Conservation (phyloP, 2,888 invertebrate species). For the Cryptus armator region DNA sequence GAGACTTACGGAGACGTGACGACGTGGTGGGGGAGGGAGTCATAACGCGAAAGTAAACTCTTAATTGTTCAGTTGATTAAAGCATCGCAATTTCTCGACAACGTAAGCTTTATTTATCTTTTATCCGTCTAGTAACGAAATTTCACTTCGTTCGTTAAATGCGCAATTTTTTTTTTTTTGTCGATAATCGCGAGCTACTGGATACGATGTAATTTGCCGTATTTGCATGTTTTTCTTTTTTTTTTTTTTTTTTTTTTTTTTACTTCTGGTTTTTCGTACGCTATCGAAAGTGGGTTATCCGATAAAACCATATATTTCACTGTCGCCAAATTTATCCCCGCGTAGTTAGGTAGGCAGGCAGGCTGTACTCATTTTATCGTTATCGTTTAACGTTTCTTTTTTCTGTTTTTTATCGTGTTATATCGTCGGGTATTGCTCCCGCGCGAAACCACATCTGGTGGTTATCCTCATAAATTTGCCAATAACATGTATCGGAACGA, state of each 20-base stretch:
- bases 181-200: constrained; percentile 4
- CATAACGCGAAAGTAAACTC: constrained; percentile 50
- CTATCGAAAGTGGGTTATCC: constrained; percentile 55
- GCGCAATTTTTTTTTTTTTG: constrained; percentile 13
- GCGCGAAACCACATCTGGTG: constrained; percentile 61
- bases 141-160: neutral
- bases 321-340: constrained; percentile 37
- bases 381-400: neutral
- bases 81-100: constrained; percentile 29
- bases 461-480: constrained; percentile 61
- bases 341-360: constrained; percentile 37
- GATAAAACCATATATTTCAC: constrained; percentile 47
- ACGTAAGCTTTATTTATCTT: constrained; percentile 22
- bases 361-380: constrained; percentile 16
- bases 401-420: neutral
- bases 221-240: constrained; percentile 17
- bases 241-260: constrained; percentile 28
- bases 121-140: too few species aligned
- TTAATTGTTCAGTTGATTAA: constrained; percentile 55
- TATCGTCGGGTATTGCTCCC: constrained; percentile 2
- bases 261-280: neutral
- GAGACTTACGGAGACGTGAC: constrained; percentile 15
- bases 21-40: constrained; percentile 17
- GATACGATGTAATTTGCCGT: constrained; percentile 36
- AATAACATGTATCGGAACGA: constrained; percentile 47